Conservation (phyloP, 2,888 invertebrate genomes). For the Rhamphomyia laevipes region DNA sequence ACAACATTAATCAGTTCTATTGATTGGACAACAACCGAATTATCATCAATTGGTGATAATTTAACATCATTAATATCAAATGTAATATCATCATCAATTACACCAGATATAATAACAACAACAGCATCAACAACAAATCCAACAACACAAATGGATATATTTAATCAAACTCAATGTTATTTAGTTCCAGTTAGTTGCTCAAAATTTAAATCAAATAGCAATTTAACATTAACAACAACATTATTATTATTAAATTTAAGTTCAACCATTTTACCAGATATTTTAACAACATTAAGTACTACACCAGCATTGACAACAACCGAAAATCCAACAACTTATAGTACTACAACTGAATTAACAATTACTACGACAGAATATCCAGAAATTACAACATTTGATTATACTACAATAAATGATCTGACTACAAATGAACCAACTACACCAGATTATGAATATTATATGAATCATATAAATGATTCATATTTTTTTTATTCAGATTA, state of each 20-base stretch:
- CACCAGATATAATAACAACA: not conserved
- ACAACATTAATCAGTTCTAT: slow-evolving; percentile 11
- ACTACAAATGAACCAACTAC: slow-evolving; percentile 15
- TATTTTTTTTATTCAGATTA: slow-evolving; percentile 32
- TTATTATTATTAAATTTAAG: slow-evolving; percentile 34
- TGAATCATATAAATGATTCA: slow-evolving; percentile 19
- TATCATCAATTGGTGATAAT: not conserved
- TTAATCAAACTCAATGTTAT: slow-evolving; percentile 26
- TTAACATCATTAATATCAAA: not conserved
- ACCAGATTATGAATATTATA: slow-evolving; percentile 24
- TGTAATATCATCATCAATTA: not conserved
- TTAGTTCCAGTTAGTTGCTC: slow-evolving; percentile 31
- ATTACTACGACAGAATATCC: slow-evolving; percentile 26
- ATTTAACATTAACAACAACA: slow-evolving; percentile 30
- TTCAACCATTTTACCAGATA: slow-evolving; percentile 24
- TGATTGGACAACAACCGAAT: slow-evolving; percentile 6
- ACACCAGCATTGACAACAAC: slow-evolving; percentile 5
- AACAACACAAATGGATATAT: not conserved
- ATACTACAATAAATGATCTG: slow-evolving; percentile 14
- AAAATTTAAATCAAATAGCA: slow-evolving; percentile 21
- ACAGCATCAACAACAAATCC: slow-evolving; percentile 3
- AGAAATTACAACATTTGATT: slow-evolving; percentile 14
- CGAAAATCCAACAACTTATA: slow-evolving; percentile 10
- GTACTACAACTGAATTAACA: slow-evolving; percentile 19
- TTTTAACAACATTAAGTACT: slow-evolving; percentile 12